A percentile compares a stretch with the other conserved stretches of the same genome.
Evolutionary conservation across 2,113 vertebrate genomes (phyloP).

Genomic region (Orthonyx spaldingii): DNA sequence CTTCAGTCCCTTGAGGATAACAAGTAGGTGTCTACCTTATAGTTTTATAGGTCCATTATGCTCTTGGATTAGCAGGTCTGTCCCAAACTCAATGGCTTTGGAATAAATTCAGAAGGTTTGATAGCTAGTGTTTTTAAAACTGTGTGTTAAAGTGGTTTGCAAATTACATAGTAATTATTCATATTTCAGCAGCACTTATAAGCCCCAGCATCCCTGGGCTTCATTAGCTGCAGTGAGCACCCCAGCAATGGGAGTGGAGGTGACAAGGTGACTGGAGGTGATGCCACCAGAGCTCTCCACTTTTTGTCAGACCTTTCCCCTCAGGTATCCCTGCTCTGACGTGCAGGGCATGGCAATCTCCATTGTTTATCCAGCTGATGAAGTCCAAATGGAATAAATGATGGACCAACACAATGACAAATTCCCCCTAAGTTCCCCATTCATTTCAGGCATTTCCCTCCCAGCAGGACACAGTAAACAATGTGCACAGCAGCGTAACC

Average conservation of each 20-base stretch:
- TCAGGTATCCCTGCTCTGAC: not conserved
- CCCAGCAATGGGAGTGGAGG: not conserved
- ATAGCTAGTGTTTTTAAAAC: not conserved
- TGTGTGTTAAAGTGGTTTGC: not conserved
- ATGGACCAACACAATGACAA: not conserved
- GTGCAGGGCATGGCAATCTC: not conserved
- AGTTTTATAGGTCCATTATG: not conserved
- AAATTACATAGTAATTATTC: not conserved
- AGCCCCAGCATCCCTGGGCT: not conserved
- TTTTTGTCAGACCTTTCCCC: not conserved
- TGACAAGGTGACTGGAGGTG: not conserved
- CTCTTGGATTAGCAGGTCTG: not conserved
- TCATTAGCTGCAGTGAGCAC: not conserved
- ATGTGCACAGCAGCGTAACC: accelerated
- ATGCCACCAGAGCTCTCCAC: not conserved
- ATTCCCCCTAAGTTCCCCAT: not conserved
- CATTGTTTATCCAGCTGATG: not conserved
- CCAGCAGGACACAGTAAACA: not conserved
- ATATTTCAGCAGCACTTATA: not conserved
- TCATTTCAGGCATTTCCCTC: not conserved
- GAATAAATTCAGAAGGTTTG: not conserved
- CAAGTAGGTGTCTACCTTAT: not conserved
- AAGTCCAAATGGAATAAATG: not conserved
- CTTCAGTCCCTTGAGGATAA: not conserved
- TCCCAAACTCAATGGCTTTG: not conserved